Evolutionary conservation across 2,888 invertebrate genomes (phyloP), one percentile per base, ranked within the genome.

Genomic region (Troides helena): DNA sequence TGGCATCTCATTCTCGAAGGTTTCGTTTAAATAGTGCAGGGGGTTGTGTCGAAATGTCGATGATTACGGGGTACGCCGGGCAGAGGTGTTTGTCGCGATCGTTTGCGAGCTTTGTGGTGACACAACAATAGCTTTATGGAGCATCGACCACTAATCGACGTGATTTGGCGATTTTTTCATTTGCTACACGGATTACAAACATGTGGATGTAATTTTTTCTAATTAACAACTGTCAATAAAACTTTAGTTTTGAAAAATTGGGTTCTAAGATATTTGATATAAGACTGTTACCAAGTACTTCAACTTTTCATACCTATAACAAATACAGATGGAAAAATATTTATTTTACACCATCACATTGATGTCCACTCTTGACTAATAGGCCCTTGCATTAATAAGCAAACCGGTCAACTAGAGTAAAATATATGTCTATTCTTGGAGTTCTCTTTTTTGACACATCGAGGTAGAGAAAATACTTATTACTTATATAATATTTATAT

Each of bases 71-170:
- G 81, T 74, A 80, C 85, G 86, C 86, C 87, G 84, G 85, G 84
- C 89, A 88, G 88, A 85, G 83, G 73, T 72, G 71, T 75, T 79
- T 78, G 81, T 80, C 82, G 79, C 76, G 78, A 80, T 81, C 82
- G 83, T 78, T 82, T 80, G 77, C 72, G 74, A 72, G 84, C 84
- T 82, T 90, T 90, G 90, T 90, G 86, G 83, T 75, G 81, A 74
- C 75, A 71, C 76, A 80, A 91, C 89, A 91, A 90, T 88, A 82
- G 86, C 83, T 83, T 86, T 87, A 86, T 89, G 85, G 83, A 87
- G 87, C 89, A 89, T 86, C 81, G 84, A 80, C 75, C 84, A 85
- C 91, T 92, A 92, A 92, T 92, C 92, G 92, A 87, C 92, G 86
- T 92, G 92, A 92, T 87, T 86, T 82, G 88, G 81, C 92, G 78